These are phyloP conservation scores for Phalacrocorax carbo DNA, from an alignment of 2,113 vertebrate genomes.

Conservation along the genomic window DNA sequence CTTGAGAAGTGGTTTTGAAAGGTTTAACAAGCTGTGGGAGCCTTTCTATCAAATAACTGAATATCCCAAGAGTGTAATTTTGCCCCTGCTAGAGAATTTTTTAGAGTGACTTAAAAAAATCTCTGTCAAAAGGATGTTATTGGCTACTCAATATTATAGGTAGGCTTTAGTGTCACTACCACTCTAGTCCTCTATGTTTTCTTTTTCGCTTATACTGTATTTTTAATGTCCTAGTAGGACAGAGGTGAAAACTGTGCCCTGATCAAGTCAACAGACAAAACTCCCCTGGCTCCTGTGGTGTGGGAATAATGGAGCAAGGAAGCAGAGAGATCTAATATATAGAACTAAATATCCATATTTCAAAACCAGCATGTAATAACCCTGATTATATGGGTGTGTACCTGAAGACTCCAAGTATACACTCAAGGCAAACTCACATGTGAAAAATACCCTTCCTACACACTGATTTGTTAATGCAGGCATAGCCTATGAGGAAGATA, in stretches of 20 bases:
- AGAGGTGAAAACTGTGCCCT: not conserved
- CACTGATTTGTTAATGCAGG: not conserved
- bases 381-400: not conserved
- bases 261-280: not conserved
- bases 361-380: not conserved
- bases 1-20: slow-evolving; percentile 22
- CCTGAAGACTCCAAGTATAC: not conserved
- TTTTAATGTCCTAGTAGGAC: not conserved
- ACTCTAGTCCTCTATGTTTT: not conserved
- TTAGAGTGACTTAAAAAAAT: not conserved
- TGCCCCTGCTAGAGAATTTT: not conserved
- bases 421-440: not conserved
- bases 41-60: not conserved
- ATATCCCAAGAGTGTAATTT: slow-evolving; percentile 17
- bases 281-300: not conserved
- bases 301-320: not conserved
- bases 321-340: not conserved
- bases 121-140: not conserved
- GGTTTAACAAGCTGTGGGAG: slow-evolving; percentile 13
- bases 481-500: not conserved
- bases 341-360: not conserved
- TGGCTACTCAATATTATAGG: not conserved
- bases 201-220: not conserved
- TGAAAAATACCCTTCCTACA: not conserved
- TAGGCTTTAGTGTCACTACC: not conserved